Evolutionary conservation across 2,797 vertebrate species (phyloP), one percentile per base, ranked within the genome.

Genomic region (Forpus xanthops): DNA sequence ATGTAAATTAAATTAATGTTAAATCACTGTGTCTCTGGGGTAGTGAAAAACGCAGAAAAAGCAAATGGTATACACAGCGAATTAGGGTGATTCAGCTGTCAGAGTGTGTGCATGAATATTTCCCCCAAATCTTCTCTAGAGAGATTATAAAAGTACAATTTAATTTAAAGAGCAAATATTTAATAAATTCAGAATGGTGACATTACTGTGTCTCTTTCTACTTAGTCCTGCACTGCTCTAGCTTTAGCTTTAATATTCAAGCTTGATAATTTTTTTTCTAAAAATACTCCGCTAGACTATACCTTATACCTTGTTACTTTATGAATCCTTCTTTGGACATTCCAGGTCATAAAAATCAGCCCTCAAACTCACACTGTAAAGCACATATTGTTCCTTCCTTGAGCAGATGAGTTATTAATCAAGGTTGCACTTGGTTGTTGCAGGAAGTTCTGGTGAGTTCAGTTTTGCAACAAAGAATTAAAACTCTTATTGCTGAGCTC

Each of bases 1-100:
- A 93, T 85, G 87, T 56, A 92, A 96, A 96, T 96, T 93, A 91
- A 95, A 96, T 96, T 93, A 96, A 91, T 93, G 89, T 88, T 93
- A 93, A 95, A 90, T 96, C 87, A 86, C 76, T 4, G 0, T 79
- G 66, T 81, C 86, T 91, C 85, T 52, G 33, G 90, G 78, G 61
- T 62, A 79, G 81, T 67, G 88, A 87, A 95, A 95, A 89, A 77
- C 72, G 84, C 73, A 87, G 89, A 75, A 64, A 83, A 94, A 93
- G 56, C 78, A 87, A 93, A 90, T 74, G 41, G 31, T 49, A 86
- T 70, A 60, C 77, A 47, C 68, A 67, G 77, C 61, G 79, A 94
- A 64, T 61, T 68, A 72, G 75, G 30, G 44, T 56, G 80, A 91
- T 95, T 93, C 87, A 87, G 82, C 87, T 87, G 62, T 76, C 66